A percentile compares a stretch with the other conserved stretches of the same genome.
These are phyloP conservation scores for Craterocephalus amniculus DNA, from an alignment of 2,797 vertebrate species.

Conservation along the genomic window DNA sequence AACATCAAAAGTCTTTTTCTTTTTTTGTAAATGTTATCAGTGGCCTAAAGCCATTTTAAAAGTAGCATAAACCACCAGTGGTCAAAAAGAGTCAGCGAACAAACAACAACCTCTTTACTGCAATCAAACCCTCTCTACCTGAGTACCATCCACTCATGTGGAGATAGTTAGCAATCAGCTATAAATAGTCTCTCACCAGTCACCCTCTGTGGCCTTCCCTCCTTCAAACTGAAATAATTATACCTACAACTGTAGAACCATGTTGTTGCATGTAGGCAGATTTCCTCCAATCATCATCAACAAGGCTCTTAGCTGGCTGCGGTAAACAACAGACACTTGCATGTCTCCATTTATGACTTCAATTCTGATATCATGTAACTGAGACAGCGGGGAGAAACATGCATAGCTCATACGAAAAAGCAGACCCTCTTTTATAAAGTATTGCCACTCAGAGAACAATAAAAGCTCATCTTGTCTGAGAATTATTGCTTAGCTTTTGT, in stretches of 20 bases:
- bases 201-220: constrained; percentile 17
- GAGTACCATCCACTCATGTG: constrained; percentile 31
- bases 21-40: neutral
- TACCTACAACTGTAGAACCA: constrained; percentile 35
- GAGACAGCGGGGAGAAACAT: neutral
- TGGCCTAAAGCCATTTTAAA: too few species aligned
- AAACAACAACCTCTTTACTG: constrained; percentile 18
- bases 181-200: constrained; percentile 48
- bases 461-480: too few species aligned
- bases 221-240: constrained; percentile 51
- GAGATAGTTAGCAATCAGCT: constrained; percentile 36
- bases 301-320: constrained; percentile 35
- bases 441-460: too few species aligned
- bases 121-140: constrained; percentile 29
- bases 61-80: neutral
- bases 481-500: too few species aligned
- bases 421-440: too few species aligned
- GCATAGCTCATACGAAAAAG: too few species aligned
- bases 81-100: constrained; percentile 35
- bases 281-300: constrained; percentile 67
- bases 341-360: constrained; percentile 16
- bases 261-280: constrained; percentile 51
- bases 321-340: constrained; percentile 62
- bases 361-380: constrained; percentile 19
- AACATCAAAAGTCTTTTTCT: too few species aligned